Percentiles rank a stretch among this genome's conserved stretches.
These are phyloP conservation scores for Buceros bicornis DNA, from an alignment of 2,797 vertebrate genomes.

Conservation along the genomic window DNA sequence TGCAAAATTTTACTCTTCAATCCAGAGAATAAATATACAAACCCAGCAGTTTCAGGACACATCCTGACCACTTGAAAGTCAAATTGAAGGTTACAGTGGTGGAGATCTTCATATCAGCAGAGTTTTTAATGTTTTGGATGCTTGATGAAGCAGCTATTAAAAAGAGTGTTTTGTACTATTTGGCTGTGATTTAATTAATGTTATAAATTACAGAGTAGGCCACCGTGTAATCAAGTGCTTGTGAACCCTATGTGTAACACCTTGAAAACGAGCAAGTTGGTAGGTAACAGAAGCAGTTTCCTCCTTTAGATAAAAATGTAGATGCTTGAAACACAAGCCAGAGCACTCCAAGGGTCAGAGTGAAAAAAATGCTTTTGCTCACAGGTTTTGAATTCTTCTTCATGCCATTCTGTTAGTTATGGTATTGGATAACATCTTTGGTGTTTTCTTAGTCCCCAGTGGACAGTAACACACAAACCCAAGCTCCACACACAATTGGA, in stretches of 20 bases:
- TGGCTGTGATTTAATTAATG: conserved; percentile 19
- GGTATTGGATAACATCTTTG: background rate
- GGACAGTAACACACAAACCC: conserved; percentile 13
- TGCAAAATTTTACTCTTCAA: background rate
- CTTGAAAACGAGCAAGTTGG: background rate
- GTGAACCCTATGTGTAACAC: background rate
- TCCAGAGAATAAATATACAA: conserved; percentile 37
- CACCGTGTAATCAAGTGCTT: background rate
- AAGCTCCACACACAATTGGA: background rate
- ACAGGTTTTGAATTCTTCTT: conserved; percentile 27
- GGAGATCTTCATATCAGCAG: background rate
- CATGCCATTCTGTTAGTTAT: conserved; percentile 17
- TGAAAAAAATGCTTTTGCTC: background rate
- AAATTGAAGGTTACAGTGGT: background rate
- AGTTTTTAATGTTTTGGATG: background rate
- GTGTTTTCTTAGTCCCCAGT: conserved; percentile 32
- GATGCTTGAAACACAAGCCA: background rate
- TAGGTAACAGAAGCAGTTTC: background rate
- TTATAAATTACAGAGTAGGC: conserved; percentile 6
- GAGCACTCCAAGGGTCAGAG: background rate
- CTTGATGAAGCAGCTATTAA: background rate
- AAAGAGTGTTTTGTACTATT: background rate
- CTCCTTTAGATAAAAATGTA: conserved; percentile 9
- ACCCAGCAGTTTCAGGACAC: background rate
- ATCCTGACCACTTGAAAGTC: conserved; percentile 16